phyloP scores from a whole-genome alignment of 2,113 vertebrate species.

The Limnothrissa miodon region DNA sequence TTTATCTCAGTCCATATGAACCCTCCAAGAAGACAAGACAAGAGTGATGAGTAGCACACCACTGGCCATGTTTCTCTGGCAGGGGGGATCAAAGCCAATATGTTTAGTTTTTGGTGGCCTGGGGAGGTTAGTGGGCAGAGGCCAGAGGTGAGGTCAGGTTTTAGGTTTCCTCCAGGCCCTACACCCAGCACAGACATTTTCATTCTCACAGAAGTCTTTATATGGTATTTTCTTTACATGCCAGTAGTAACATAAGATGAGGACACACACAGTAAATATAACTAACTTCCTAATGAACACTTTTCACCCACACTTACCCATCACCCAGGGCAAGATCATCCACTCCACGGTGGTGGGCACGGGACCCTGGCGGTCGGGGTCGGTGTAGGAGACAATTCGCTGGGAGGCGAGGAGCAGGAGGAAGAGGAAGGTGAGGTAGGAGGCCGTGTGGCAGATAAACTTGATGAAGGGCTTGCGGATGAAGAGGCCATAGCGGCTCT shows the following conservation, averaged over 20 bases:
- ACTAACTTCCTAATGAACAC: not conserved
- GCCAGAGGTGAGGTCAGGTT: not conserved
- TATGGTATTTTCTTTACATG: no score
- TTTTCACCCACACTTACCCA: conserved; percentile 76
- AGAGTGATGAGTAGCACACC: not conserved
- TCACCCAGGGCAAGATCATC: conserved; percentile 98
- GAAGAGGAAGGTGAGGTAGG: conserved; percentile 96
- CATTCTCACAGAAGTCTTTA: no score
- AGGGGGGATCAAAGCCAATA: not conserved
- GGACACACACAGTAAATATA: not conserved
- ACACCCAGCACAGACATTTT: no score
- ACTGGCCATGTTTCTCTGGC: not conserved
- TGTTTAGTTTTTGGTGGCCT: not conserved
- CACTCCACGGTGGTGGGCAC: conserved; percentile 89
- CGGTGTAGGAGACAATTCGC: conserved; percentile 78
- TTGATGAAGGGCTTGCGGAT: conserved; percentile 98
- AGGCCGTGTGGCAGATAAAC: conserved; percentile 99
- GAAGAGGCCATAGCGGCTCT: conserved; percentile 88
- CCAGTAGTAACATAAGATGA: not conserved
- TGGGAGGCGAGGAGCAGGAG: conserved; percentile 93
- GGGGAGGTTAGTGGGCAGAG: not conserved
- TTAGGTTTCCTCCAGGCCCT: no score
- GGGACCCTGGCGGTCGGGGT: conserved; percentile 80
- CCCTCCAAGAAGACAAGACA: conserved; percentile 68
- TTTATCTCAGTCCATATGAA: conserved; percentile 99